Percentiles rank a stretch among this genome's conserved stretches.
phyloP scores from a whole-genome alignment of 1,140 invertebrate species.

The Portunus trituberculatus region DNA sequence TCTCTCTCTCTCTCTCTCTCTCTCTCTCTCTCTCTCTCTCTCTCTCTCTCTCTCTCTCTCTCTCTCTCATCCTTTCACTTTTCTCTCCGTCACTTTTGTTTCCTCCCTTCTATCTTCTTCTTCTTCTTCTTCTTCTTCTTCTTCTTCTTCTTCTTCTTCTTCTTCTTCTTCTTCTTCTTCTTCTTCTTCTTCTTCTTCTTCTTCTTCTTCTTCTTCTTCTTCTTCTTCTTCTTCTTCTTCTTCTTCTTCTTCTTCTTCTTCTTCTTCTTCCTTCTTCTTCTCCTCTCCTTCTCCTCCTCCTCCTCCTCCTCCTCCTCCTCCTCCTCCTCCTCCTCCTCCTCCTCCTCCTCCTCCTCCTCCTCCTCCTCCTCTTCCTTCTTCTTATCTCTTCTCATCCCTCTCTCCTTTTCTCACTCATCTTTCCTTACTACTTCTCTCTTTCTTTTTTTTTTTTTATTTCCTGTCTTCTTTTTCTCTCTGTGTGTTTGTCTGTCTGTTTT shows the following conservation, averaged over 20 bases:
- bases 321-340: too few species aligned
- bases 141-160: not conserved
- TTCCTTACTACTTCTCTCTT: not conserved
- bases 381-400: not conserved
- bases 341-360: not conserved
- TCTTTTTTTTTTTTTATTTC: not conserved
- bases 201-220: not conserved
- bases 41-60: not conserved
- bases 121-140: not conserved
- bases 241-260: too few species aligned
- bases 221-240: not conserved
- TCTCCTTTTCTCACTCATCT: not conserved
- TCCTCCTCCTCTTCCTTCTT: not conserved
- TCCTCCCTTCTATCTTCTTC: not conserved
- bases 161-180: not conserved
- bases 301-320: too few species aligned
- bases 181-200: not conserved
- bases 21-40: not conserved
- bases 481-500: not conserved
- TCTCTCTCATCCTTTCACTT: not conserved
- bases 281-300: not conserved
- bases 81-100: not conserved
- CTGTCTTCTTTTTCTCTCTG: not conserved
- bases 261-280: not conserved
- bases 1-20: not conserved